Conservation (phyloP, 2,888 invertebrate genomes). For the Caenorhabditis afra region DNA sequence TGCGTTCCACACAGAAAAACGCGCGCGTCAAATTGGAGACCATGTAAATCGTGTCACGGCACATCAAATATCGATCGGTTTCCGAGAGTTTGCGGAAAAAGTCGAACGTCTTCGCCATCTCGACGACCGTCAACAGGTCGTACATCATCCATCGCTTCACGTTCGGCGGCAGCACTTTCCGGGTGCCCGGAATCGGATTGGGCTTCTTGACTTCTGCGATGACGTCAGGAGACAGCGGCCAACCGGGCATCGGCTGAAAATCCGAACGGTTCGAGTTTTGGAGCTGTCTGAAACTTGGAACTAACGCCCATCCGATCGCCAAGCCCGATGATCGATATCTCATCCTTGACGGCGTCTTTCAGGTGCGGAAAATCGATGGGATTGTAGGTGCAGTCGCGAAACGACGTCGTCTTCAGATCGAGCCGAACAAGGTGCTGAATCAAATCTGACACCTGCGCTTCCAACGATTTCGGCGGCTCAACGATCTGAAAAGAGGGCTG, state of each 20-base stretch:
- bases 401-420: conserved; percentile 19
- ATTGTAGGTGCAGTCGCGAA: conserved; percentile 43
- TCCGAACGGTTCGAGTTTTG: not conserved
- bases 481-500: conserved; percentile 20
- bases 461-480: conserved; percentile 41
- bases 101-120: conserved; percentile 30
- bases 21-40: conserved; percentile 32
- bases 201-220: conserved; percentile 20
- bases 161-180: conserved; percentile 13
- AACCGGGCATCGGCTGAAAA: conserved; percentile 47
- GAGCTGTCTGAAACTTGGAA: not conserved
- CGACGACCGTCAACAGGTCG: conserved; percentile 30
- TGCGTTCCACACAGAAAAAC: conserved; percentile 34
- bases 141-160: conserved; percentile 48
- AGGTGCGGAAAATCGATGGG: conserved; percentile 28
- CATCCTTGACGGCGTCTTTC: conserved; percentile 32
- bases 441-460: conserved; percentile 34
- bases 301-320: conserved; percentile 40
- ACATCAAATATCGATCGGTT: conserved; percentile 22
- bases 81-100: conserved; percentile 41
- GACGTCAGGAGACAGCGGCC: conserved; percentile 20
- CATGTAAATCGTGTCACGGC: conserved; percentile 49
- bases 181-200: conserved; percentile 12
- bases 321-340: conserved; percentile 34
- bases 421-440: conserved; percentile 24